These are phyloP conservation scores for Datnioides undecimradiatus DNA, from an alignment of 2,113 vertebrate genomes.

Conservation along the genomic window DNA sequence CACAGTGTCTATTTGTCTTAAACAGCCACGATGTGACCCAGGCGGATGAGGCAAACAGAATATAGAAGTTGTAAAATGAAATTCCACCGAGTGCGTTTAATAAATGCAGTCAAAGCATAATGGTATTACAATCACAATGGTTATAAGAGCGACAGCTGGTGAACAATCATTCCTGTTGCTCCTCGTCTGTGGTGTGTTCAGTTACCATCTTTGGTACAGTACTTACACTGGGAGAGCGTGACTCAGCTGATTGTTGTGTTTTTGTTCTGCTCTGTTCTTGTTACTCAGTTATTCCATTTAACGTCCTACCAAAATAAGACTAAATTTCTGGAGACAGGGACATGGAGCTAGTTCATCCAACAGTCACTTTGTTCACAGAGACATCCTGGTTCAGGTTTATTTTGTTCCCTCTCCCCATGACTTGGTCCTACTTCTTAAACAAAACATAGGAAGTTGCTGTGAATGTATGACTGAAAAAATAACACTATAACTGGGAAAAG, in stretches of 20 bases:
- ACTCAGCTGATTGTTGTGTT: conserved; percentile 17
- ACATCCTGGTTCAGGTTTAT: neutral
- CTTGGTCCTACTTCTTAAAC: conserved; percentile 15
- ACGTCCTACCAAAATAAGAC: conserved; percentile 28
- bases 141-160: conserved; percentile 22
- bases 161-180: conserved; percentile 23
- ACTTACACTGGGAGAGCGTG: neutral
- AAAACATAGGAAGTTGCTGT: neutral
- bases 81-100: conserved; percentile 14
- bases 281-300: conserved; percentile 29
- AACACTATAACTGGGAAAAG: neutral
- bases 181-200: conserved; percentile 23
- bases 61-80: neutral
- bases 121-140: conserved; percentile 41
- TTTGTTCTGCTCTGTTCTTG: conserved; percentile 7
- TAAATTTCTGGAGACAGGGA: conserved; percentile 10
- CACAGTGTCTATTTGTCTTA: neutral
- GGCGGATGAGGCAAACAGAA: conserved; percentile 27
- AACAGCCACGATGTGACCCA: conserved; percentile 28
- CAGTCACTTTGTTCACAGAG: conserved; percentile 3
- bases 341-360: conserved; percentile 30
- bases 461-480: neutral
- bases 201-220: conserved; percentile 49
- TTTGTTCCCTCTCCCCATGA: conserved; percentile 22
- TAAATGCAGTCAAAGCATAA: conserved; percentile 47